Evolutionary conservation across 2,888 invertebrate species (phyloP).

Genomic region (Cataglyphis albicans): DNA sequence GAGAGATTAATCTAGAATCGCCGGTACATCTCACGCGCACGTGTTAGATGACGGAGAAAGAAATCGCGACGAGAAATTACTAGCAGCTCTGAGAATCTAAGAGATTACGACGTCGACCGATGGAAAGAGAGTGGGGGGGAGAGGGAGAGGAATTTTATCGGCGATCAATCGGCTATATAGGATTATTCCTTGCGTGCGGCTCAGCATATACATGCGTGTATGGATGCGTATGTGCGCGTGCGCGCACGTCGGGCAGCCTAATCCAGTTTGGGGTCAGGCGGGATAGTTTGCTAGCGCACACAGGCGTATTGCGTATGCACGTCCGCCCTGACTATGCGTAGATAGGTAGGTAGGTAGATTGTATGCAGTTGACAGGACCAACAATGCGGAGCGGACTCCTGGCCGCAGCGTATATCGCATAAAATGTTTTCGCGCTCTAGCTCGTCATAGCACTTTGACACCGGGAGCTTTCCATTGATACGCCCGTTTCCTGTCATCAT

Average conservation of each 20-base stretch:
- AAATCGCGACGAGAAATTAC: conserved; percentile 68
- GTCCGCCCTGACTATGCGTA: conserved; percentile 40
- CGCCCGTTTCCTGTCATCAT: conserved; percentile 52
- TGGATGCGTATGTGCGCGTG: conserved; percentile 58
- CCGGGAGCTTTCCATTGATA: conserved; percentile 57
- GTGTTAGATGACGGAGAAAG: conserved; percentile 18
- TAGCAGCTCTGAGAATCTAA: conserved; percentile 56
- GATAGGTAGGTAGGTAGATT: conserved; percentile 52
- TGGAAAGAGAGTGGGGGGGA: conserved; percentile 27
- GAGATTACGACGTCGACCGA: conserved; percentile 67
- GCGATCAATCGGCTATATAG: conserved; percentile 78
- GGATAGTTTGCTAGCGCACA: conserved; percentile 75
- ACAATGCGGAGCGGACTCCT: conserved; percentile 75
- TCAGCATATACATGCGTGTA: conserved; percentile 25
- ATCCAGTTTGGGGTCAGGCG: conserved; percentile 79
- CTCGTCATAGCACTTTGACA: conserved; percentile 49
- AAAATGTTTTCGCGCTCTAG: conserved; percentile 71
- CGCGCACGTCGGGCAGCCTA: conserved; percentile 74
- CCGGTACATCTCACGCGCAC: conserved; percentile 59
- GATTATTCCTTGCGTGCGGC: conserved; percentile 71
- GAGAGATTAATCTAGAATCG: conserved; percentile 72
- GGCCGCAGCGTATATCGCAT: conserved; percentile 80
- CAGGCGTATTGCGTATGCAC: conserved; percentile 36
- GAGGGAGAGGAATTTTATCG: conserved; percentile 75
- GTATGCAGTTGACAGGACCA: conserved; percentile 79